Conservation (phyloP, 2,888 invertebrate genomes). For the Hyposoter didymator region DNA sequence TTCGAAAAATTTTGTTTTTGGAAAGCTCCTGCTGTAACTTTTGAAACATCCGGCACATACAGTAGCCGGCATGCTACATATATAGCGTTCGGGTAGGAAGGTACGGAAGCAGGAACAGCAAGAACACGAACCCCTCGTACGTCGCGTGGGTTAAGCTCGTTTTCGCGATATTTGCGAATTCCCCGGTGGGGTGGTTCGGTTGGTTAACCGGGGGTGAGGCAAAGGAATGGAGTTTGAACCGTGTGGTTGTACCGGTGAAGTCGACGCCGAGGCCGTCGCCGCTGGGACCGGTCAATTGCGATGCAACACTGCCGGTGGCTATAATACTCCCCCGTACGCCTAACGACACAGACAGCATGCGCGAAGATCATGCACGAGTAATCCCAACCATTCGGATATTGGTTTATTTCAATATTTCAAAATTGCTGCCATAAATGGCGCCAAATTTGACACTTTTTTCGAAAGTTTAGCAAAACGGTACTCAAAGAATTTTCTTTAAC, state of each 20-base stretch:
- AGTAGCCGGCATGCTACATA: conserved; percentile 29
- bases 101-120: conserved; percentile 53
- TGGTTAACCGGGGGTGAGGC: conserved; percentile 45
- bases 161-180: conserved; percentile 80
- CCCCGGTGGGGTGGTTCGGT: conserved; percentile 60
- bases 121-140: conserved; percentile 63
- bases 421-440: neutral
- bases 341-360: conserved; percentile 35
- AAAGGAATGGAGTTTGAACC: conserved; percentile 54
- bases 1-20: neutral
- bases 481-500: neutral
- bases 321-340: conserved; percentile 35
- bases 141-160: conserved; percentile 71
- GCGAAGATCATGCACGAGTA: conserved; percentile 12
- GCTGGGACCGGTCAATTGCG: conserved; percentile 76
- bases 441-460: neutral
- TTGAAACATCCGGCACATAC: neutral
- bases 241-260: conserved; percentile 54
- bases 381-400: neutral
- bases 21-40: neutral
- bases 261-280: conserved; percentile 65
- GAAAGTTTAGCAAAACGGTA: neutral
- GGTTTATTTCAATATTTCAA: neutral
- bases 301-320: conserved; percentile 74
- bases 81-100: conserved; percentile 12